phyloP scores from a whole-genome alignment of 2,888 invertebrate genomes.

The Criorhina ranunculi region DNA sequence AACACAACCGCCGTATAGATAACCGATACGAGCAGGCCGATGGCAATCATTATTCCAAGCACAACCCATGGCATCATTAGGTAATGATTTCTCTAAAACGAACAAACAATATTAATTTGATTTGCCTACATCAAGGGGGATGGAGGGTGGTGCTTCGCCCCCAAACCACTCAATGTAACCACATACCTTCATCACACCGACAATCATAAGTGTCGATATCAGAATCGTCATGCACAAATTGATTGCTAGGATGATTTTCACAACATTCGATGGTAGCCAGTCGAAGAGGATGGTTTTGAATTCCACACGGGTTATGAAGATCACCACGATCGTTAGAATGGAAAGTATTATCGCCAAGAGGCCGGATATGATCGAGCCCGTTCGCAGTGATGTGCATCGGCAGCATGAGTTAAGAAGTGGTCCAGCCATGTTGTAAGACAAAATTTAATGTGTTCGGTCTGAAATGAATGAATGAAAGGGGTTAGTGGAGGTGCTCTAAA shows the following conservation, averaged over 20 bases:
- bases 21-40: conserved; percentile 91
- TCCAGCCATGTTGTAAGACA: conserved; percentile 81
- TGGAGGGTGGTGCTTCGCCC: not conserved
- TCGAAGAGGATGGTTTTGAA: conserved; percentile 92
- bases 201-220: conserved; percentile 90
- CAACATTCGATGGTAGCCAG: conserved; percentile 88
- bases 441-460: conserved; percentile 10
- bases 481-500: no score
- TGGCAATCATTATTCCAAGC: conserved; percentile 91
- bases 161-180: conserved; percentile 27
- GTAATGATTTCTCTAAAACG: conserved; percentile 90
- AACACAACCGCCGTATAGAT: conserved; percentile 91
- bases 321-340: conserved; percentile 88
- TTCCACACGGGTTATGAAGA: conserved; percentile 88
- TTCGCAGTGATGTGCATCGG: conserved; percentile 89
- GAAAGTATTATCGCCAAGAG: conserved; percentile 90
- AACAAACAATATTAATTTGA: conserved; percentile 29
- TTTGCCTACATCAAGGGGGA: not conserved
- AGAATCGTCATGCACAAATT: conserved; percentile 93
- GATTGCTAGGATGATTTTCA: conserved; percentile 91
- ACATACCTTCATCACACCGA: conserved; percentile 90
- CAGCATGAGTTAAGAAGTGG: conserved; percentile 89
- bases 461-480: not conserved
- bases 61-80: conserved; percentile 94
- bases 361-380: conserved; percentile 91